These are phyloP conservation scores for Xiphorhynchus erythropygius DNA, from an alignment of 2,797 vertebrate species.

Conservation along the genomic window DNA sequence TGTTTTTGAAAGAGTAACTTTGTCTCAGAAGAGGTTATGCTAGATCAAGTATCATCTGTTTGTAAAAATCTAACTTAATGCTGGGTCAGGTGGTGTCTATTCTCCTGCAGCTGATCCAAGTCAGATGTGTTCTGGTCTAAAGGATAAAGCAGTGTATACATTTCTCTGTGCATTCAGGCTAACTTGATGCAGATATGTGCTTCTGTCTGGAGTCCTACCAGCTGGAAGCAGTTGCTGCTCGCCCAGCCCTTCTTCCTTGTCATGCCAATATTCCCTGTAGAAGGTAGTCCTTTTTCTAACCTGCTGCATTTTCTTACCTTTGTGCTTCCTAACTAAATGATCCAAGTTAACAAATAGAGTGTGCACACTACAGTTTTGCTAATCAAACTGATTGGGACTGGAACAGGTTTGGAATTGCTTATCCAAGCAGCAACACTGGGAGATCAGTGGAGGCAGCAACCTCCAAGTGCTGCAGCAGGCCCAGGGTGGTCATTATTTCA, in stretches of 20 bases:
- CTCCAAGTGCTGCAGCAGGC: neutral
- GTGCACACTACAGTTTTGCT: neutral
- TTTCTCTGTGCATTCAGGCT: neutral
- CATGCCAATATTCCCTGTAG: neutral
- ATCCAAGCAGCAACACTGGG: neutral
- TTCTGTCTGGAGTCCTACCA: neutral
- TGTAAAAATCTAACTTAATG: neutral
- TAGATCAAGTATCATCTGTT: constrained; percentile 3
- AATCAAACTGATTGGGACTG: neutral
- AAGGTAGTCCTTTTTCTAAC: neutral
- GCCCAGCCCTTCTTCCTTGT: neutral
- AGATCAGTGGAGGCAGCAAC: neutral
- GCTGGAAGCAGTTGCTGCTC: neutral
- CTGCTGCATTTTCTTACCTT: neutral
- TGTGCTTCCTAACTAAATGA: neutral
- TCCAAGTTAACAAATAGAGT: neutral
- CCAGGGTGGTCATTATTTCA: neutral
- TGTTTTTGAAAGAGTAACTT: neutral
- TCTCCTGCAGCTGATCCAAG: neutral
- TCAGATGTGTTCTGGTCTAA: neutral
- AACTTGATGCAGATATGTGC: neutral
- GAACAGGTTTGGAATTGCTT: neutral
- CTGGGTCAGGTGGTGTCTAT: neutral
- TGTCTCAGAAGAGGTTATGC: neutral
- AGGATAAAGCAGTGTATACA: neutral